phyloP scores from a whole-genome alignment of 2,113 vertebrate species.

The Peucedramus taeniatus region DNA sequence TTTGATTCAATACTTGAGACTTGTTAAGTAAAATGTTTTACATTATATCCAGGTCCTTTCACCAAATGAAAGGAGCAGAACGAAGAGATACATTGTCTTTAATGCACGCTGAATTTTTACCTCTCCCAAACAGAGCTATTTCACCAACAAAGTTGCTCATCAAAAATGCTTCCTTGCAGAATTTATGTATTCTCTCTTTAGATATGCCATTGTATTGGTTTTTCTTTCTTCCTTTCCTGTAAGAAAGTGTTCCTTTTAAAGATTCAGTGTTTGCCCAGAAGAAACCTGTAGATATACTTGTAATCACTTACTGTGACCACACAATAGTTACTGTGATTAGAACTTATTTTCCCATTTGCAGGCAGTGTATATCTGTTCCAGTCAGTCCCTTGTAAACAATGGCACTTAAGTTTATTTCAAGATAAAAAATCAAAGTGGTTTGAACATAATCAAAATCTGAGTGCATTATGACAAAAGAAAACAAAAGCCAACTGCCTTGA shows the following conservation, averaged over 20 bases:
- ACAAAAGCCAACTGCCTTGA: neutral
- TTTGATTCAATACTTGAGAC: neutral
- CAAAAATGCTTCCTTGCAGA: neutral
- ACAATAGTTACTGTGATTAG: neutral
- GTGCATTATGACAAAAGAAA: neutral
- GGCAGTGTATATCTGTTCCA: neutral
- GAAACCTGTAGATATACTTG: neutral
- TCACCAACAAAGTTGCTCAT: neutral
- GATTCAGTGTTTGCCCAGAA: neutral
- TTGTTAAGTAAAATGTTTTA: neutral
- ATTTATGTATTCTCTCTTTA: neutral
- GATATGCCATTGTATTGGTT: neutral
- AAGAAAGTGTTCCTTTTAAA: neutral
- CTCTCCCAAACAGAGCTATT: neutral
- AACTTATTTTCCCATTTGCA: neutral
- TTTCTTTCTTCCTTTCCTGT: neutral
- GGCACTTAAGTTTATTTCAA: neutral
- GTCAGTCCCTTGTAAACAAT: neutral
- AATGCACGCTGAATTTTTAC: neutral
- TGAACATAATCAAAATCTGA: neutral
- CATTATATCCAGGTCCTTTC: neutral
- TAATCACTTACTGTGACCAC: neutral
- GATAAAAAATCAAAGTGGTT: neutral
- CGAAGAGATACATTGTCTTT: neutral
- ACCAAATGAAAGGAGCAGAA: neutral